Percentiles rank a stretch among this genome's conserved stretches.
Conservation (phyloP, 2,113 vertebrate genomes). For the Paraplagusia blochii region DNA sequence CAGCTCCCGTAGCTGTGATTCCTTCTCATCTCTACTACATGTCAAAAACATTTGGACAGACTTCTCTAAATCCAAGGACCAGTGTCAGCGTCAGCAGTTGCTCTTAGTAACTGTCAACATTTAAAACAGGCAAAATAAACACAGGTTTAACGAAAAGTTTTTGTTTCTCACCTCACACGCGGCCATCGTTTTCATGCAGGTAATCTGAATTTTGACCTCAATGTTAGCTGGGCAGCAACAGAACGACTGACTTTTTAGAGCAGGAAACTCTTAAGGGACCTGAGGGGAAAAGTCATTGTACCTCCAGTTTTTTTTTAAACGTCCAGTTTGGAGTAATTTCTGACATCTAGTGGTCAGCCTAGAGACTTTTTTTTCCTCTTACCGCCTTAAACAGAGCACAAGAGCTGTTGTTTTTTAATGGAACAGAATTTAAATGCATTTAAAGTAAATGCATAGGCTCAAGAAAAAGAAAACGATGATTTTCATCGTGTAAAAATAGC, state of each 20-base stretch:
- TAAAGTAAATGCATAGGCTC: neutral
- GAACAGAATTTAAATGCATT: neutral
- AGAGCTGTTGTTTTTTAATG: too few species aligned
- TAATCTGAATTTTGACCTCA: constrained; percentile 2
- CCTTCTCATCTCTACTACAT: constrained; percentile 25
- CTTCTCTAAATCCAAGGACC: neutral
- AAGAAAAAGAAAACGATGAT: too few species aligned
- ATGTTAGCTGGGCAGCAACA: too few species aligned
- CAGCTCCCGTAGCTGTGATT: neutral
- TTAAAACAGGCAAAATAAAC: neutral
- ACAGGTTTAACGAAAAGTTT: neutral
- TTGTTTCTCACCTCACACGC: constrained; percentile 21
- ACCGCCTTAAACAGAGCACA: too few species aligned
- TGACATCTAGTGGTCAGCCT: too few species aligned
- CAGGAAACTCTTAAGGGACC: too few species aligned
- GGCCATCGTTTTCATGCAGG: constrained; percentile 2
- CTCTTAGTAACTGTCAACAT: neutral
- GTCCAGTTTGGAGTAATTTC: too few species aligned
- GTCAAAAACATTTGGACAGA: constrained; percentile 41
- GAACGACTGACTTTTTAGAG: too few species aligned
- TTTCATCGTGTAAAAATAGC: too few species aligned
- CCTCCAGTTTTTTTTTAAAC: too few species aligned
- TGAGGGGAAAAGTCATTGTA: too few species aligned
- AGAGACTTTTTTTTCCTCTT: too few species aligned
- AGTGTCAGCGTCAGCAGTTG: neutral